phyloP scores from a whole-genome alignment of 2,797 vertebrate genomes.

The Emys orbicularis region DNA sequence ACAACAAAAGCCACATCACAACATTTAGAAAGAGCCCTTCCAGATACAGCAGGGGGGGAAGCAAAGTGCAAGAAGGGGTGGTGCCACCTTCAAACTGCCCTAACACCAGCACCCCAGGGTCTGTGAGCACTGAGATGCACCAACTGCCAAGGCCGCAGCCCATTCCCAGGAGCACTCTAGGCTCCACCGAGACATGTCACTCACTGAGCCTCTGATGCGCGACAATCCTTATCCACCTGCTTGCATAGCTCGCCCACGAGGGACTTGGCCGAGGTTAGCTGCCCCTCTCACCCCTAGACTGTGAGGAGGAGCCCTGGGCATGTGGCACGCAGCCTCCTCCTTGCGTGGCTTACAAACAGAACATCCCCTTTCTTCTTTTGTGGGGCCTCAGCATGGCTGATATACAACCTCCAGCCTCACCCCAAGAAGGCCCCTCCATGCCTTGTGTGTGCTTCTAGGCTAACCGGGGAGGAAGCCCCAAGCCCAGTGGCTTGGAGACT shows the following conservation, averaged over 20 bases:
- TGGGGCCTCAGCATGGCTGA: accelerated
- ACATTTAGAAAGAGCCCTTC: accelerated
- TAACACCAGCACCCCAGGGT: accelerated
- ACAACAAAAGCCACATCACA: background rate
- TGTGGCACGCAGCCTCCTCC: accelerated
- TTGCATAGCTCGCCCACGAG: accelerated
- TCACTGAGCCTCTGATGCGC: accelerated
- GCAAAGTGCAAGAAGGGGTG: background rate
- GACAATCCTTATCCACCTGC: accelerated
- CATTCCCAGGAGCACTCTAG: background rate
- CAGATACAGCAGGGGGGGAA: background rate
- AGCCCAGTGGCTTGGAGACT: background rate
- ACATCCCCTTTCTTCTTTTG: accelerated
- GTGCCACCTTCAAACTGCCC: background rate
- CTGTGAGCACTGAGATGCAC: background rate
- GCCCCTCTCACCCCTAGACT: accelerated
- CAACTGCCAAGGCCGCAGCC: accelerated
- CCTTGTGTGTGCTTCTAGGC: accelerated
- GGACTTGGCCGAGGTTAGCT: background rate
- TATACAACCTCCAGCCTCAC: background rate
- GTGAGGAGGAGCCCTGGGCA: accelerated
- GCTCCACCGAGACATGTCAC: background rate
- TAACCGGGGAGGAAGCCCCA: background rate
- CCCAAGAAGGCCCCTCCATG: background rate
- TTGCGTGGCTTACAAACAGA: background rate